Evolutionary conservation across 2,797 vertebrate genomes (phyloP).

Genomic region (Dendrocincla tyrannina): DNA sequence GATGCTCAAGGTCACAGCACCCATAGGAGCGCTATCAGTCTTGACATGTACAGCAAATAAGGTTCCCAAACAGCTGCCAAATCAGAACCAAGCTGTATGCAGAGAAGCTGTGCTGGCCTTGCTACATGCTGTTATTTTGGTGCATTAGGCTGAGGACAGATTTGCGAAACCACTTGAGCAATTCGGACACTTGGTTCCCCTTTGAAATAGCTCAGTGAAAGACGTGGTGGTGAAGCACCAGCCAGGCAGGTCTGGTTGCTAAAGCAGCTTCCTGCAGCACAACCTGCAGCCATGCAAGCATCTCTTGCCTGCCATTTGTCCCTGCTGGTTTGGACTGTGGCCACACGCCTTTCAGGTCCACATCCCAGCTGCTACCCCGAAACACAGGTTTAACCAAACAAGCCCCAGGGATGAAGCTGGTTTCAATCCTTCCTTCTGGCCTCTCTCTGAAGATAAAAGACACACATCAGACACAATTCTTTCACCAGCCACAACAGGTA

Average conservation of each 20-base stretch:
- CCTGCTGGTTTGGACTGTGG: background rate
- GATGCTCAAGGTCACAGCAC: constrained; percentile 26
- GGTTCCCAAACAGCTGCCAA: constrained; percentile 31
- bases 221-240: background rate
- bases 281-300: background rate
- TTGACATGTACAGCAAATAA: constrained; percentile 25
- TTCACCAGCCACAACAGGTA: background rate
- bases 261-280: background rate
- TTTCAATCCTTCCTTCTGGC: background rate
- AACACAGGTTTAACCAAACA: background rate
- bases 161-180: background rate
- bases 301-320: background rate
- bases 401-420: rapidly evolving
- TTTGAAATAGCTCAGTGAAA: background rate
- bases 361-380: background rate
- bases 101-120: background rate
- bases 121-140: constrained; percentile 27
- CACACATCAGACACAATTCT: background rate
- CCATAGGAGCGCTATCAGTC: background rate
- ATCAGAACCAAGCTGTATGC: background rate
- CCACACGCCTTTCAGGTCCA: background rate
- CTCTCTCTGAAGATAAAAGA: background rate
- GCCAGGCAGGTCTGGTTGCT: background rate
- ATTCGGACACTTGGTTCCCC: background rate
- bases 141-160: constrained; percentile 4